Evolutionary conservation across 2,888 invertebrate genomes (phyloP).

Genomic region (Drosophila neotestacea): DNA sequence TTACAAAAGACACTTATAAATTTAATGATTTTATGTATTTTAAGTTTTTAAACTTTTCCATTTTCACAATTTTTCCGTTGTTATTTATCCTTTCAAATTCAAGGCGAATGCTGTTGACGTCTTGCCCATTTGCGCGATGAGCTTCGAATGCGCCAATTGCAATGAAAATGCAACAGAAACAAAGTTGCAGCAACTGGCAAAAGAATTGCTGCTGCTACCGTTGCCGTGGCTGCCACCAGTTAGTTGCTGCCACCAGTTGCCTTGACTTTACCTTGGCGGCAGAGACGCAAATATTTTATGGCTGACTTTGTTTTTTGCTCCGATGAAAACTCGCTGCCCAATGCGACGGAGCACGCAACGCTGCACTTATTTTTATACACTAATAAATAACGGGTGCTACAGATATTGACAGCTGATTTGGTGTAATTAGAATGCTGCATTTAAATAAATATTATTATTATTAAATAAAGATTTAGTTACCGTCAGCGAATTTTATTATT

Average conservation of each 20-base stretch:
- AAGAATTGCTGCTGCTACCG: slow-evolving; percentile 36
- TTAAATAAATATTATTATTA: no score
- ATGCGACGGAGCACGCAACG: slow-evolving; percentile 62
- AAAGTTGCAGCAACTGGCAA: slow-evolving; percentile 40
- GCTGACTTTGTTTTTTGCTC: slow-evolving; percentile 24
- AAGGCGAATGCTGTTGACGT: slow-evolving; percentile 52
- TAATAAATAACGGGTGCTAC: not conserved
- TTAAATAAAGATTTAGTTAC: no score
- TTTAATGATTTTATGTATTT: not conserved
- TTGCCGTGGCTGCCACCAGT: slow-evolving; percentile 13
- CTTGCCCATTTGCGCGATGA: slow-evolving; percentile 57
- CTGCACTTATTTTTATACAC: slow-evolving; percentile 56
- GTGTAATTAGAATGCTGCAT: not conserved
- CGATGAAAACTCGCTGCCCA: slow-evolving; percentile 40
- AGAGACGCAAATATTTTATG: slow-evolving; percentile 30
- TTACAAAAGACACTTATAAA: no score
- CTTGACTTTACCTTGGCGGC: slow-evolving; percentile 68
- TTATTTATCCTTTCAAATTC: slow-evolving; percentile 13
- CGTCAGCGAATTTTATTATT: no score
- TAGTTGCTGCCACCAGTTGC: slow-evolving; percentile 51
- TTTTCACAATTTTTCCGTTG: not conserved
- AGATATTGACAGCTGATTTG: slow-evolving; percentile 13
- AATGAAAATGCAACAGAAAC: slow-evolving; percentile 44
- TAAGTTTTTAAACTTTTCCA: slow-evolving; percentile 1
- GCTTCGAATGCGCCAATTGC: slow-evolving; percentile 55